Percentiles rank a stretch among this genome's conserved stretches.
These are phyloP conservation scores for Agapetus fuscipes DNA, from an alignment of 2,888 invertebrate genomes.

Conservation along the genomic window DNA sequence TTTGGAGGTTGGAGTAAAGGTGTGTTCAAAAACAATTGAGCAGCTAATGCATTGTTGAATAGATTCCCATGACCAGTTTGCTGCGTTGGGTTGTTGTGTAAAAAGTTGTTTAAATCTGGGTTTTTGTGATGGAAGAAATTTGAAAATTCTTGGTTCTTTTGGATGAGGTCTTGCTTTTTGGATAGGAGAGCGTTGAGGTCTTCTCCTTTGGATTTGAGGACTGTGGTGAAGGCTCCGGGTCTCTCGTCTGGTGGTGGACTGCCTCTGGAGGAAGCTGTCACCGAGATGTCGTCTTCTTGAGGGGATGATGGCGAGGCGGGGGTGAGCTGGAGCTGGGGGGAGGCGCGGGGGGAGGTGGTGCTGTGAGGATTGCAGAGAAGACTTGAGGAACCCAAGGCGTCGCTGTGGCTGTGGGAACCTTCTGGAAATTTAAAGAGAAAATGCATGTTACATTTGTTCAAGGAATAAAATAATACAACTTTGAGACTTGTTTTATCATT, in stretches of 20 bases:
- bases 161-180: slow-evolving; percentile 32
- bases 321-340: slow-evolving; percentile 33
- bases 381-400: slow-evolving; percentile 9
- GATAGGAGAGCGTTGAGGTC: slow-evolving; percentile 23
- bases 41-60: slow-evolving; percentile 52
- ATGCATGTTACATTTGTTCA: too few species aligned
- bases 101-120: slow-evolving; percentile 29
- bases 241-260: slow-evolving; percentile 44
- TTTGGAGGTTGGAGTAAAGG: slow-evolving; percentile 66
- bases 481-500: too few species aligned
- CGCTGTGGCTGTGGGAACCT: too few species aligned
- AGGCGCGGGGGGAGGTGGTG: slow-evolving; percentile 60
- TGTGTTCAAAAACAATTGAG: slow-evolving; percentile 64
- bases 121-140: slow-evolving; percentile 38
- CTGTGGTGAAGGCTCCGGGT: slow-evolving; percentile 47
- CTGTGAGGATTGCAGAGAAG: slow-evolving; percentile 52
- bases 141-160: slow-evolving; percentile 40
- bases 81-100: slow-evolving; percentile 19
- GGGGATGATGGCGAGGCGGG: slow-evolving; percentile 33
- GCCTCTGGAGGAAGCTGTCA: slow-evolving; percentile 44
- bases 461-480: too few species aligned
- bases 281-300: slow-evolving; percentile 53
- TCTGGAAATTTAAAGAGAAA: too few species aligned
- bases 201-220: slow-evolving; percentile 27
- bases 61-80: slow-evolving; percentile 27